Evolutionary conservation across 2,113 vertebrate species (phyloP).

Genomic region (Sturnira hondurensis): DNA sequence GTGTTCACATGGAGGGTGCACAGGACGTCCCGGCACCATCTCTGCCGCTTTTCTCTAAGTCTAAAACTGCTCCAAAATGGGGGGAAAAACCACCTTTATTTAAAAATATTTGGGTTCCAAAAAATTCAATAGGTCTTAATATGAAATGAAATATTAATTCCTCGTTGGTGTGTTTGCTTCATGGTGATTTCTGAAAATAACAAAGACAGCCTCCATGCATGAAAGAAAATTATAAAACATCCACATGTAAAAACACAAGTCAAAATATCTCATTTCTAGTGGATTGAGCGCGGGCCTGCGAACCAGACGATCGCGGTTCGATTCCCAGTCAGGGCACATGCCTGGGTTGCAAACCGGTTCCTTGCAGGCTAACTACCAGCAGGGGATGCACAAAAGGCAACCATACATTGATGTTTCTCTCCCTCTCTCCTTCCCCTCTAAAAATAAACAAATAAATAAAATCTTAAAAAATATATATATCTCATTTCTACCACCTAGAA

Average conservation of each 20-base stretch:
- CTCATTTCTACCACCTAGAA: background rate
- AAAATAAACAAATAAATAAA: too few species aligned
- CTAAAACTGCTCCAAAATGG: background rate
- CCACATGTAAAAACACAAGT: background rate
- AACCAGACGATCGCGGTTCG: too few species aligned
- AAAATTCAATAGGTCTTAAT: background rate
- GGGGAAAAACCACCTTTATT: background rate
- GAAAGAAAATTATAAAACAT: background rate
- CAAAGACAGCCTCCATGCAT: background rate
- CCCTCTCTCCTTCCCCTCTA: too few species aligned
- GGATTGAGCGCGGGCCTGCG: too few species aligned
- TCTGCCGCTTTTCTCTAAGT: background rate
- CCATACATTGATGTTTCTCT: too few species aligned
- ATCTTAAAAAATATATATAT: too few species aligned
- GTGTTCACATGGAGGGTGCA: background rate
- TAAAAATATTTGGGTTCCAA: background rate
- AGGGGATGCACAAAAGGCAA: too few species aligned
- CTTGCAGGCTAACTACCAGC: too few species aligned
- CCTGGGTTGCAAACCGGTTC: too few species aligned
- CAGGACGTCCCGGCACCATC: background rate
- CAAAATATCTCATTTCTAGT: background rate
- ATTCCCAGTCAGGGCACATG: too few species aligned
- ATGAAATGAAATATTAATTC: constrained; percentile 20
- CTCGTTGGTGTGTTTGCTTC: background rate
- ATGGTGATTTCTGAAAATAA: constrained; percentile 23